These are phyloP conservation scores for Hirtodrosophila alboralis DNA, from an alignment of 2,888 invertebrate genomes.

Conservation along the genomic window DNA sequence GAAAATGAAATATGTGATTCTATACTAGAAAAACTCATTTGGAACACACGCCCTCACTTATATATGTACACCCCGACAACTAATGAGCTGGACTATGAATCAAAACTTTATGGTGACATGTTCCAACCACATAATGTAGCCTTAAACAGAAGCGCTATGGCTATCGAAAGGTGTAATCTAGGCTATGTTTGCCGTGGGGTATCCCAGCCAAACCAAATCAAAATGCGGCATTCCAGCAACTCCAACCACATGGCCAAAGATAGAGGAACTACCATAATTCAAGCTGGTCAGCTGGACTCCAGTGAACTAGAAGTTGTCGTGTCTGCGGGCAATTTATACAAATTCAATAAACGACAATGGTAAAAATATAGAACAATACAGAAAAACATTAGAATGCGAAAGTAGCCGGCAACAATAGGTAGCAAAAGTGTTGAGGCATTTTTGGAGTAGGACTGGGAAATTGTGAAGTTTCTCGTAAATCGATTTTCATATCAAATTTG, in stretches of 20 bases:
- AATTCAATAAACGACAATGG: conserved; percentile 63
- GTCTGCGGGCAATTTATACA: conserved; percentile 69
- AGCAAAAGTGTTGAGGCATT: conserved; percentile 32
- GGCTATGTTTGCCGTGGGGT: conserved; percentile 12
- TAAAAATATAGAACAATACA: conserved; percentile 13
- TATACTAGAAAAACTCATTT: conserved; percentile 20
- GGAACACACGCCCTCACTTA: conserved; percentile 1
- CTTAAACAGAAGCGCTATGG: conserved; percentile 1
- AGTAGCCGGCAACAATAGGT: conserved; percentile 13
- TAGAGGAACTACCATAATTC: conserved; percentile 5
- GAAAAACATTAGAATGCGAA: conserved; percentile 10
- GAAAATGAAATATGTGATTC: conserved; percentile 19
- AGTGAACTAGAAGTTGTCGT: conserved; percentile 46
- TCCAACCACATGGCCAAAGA: conserved; percentile 26
- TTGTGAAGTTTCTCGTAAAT: conserved; percentile 14
- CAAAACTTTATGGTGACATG: conserved; percentile 15
- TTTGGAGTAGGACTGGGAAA: not conserved
- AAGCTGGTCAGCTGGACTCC: conserved; percentile 28
- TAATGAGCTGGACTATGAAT: conserved; percentile 39
- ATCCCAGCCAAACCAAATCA: conserved; percentile 57
- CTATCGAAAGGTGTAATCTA: conserved; percentile 40
- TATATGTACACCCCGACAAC: conserved; percentile 5
- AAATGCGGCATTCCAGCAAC: conserved; percentile 47
- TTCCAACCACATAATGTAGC: conserved; percentile 9
- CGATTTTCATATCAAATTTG: conserved; percentile 43